Evolutionary conservation across 2,113 vertebrate species (phyloP).

Genomic region (Bubo bubo): DNA sequence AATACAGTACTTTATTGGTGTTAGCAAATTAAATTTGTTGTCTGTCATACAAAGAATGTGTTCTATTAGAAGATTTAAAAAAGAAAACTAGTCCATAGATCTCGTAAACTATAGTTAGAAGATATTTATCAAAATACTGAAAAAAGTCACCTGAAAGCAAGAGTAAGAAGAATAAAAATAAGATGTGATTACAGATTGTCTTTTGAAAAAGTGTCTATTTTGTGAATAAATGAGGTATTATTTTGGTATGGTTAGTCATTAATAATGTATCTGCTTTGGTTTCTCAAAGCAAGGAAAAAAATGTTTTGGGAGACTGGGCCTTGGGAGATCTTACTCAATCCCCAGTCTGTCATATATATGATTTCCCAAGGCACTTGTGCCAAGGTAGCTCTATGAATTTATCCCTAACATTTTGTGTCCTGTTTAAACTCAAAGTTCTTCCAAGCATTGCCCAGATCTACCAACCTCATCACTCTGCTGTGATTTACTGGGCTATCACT

Average conservation of each 20-base stretch:
- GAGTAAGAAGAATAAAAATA: background rate
- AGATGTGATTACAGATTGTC: background rate
- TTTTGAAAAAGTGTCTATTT: background rate
- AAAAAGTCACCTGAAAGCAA: background rate
- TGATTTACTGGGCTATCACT: background rate
- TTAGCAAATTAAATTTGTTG: background rate
- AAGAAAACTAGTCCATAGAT: background rate
- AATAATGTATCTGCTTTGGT: background rate
- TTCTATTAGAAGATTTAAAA: background rate
- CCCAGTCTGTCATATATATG: accelerated
- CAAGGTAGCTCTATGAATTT: background rate
- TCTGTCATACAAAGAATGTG: background rate
- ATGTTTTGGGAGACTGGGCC: background rate
- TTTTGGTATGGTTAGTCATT: background rate
- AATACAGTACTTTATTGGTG: background rate
- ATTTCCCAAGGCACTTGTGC: background rate
- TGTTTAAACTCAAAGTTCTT: background rate
- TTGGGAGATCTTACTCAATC: background rate
- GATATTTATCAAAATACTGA: background rate
- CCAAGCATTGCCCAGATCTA: background rate
- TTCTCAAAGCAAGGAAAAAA: background rate
- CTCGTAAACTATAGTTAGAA: background rate
- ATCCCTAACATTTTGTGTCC: background rate
- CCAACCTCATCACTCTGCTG: background rate
- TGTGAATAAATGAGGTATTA: background rate